Conservation (phyloP, 2,888 invertebrate species). For the Pristionchus maxplancki region DNA sequence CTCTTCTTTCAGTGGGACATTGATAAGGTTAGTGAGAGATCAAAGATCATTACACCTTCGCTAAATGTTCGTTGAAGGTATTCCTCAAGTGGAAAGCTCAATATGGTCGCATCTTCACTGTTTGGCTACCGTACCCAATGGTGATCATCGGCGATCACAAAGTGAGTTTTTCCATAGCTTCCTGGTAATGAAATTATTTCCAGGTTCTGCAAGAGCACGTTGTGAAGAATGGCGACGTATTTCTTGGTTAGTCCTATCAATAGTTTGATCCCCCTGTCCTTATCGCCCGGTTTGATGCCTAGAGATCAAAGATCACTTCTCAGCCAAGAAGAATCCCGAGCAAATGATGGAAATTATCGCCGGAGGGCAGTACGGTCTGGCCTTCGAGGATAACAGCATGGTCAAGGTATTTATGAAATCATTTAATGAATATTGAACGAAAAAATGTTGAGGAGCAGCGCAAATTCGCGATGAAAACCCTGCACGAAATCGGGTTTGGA, state of each 20-base stretch:
- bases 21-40: neutral
- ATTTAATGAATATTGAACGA: neutral
- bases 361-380: conserved; percentile 11
- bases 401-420: neutral
- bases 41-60: neutral
- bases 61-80: neutral
- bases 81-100: neutral
- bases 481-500: conserved; percentile 23
- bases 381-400: neutral
- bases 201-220: conserved; percentile 34
- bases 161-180: neutral
- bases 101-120: conserved; percentile 33
- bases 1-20: neutral
- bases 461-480: neutral
- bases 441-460: conserved; percentile 17
- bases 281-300: too few relatives aligned
- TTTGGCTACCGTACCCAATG: too few relatives aligned
- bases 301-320: neutral
- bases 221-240: too few relatives aligned
- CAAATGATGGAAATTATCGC: conserved; percentile 11
- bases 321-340: conserved; percentile 31
- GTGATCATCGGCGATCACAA: neutral
- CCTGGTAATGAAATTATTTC: too few relatives aligned
- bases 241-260: neutral
- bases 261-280: too few relatives aligned